phyloP scores from a whole-genome alignment of 2,888 invertebrate genomes.

The Chrysina gloriosa region DNA sequence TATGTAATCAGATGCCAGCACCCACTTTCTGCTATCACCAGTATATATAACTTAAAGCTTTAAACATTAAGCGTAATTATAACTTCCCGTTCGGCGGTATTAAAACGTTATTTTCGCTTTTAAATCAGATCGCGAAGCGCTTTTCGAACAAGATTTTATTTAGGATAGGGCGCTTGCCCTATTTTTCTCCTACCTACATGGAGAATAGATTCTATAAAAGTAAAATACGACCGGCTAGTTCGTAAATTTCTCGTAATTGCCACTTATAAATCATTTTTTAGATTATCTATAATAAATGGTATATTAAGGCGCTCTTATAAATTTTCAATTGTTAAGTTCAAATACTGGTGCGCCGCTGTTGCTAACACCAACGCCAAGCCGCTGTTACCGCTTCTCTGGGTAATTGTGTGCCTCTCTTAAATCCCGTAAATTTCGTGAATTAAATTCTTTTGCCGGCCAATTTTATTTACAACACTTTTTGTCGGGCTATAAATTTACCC shows the following conservation, averaged over 20 bases:
- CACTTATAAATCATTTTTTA: conserved; percentile 34
- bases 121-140: conserved; percentile 9
- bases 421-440: conserved; percentile 38
- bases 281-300: conserved; percentile 39
- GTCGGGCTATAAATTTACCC: conserved; percentile 17
- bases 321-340: conserved; percentile 43
- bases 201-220: conserved; percentile 33
- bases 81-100: neutral
- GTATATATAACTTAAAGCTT: no score
- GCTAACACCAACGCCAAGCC: conserved; percentile 17
- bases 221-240: conserved; percentile 32
- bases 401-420: conserved; percentile 39
- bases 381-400: conserved; percentile 1
- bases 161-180: conserved; percentile 10
- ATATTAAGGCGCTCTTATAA: conserved; percentile 38
- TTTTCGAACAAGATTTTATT: conserved; percentile 18
- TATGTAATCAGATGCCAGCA: no score
- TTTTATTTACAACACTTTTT: conserved; percentile 39
- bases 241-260: conserved; percentile 40
- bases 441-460: conserved; percentile 37
- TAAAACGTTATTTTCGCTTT: neutral
- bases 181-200: conserved; percentile 13
- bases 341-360: conserved; percentile 23
- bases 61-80: no score
- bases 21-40: no score